Base-by-base conservation (phyloP, 2,888 invertebrate genomes). In the Drosophila trichaetosa region DNA sequence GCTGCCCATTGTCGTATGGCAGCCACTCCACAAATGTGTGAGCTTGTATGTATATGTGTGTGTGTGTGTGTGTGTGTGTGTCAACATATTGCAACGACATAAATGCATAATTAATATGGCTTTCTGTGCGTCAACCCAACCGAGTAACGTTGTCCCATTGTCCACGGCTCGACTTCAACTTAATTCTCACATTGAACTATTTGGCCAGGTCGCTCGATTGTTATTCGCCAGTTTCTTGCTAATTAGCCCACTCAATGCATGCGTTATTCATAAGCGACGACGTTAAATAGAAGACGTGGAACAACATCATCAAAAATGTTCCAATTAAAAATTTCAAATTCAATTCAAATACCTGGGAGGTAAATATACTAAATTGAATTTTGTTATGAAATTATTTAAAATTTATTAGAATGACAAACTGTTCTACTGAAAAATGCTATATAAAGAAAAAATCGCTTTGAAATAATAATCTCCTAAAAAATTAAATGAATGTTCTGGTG, bases 61-160 rank as follows among this genome's bases (percentile, higher is more conserved):
- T 73, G 71, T 72, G 69, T 76, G 69, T 77, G 77, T 73, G 72
- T 6, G 3, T 21, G 46, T 46, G 46, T 46, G 21, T 46, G 54
- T 58, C 69, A 82, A 85, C 91, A 91, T 83, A 87, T 87, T 90
- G 84, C 80, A 84, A 78, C 80, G 90, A 87, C 85, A 83, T 84
- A 90, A 89, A 89, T 91, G 84, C 84, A 92, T 92, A 92, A 91
- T 91, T 92, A 92, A 92, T 92, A 90, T 85, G 88, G 84, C 83
- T 83, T 77, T 81, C 79, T 75, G 68, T 76, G 59, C 65, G 73
- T 69, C 69, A 75, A 59, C 78, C 65, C 56, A 40, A 48, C 48
- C 61, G 33, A 53, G 59, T 66, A 53, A 69, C 52, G 53, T 48
- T n/a, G 54, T n/a, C 34, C 53, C 65, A 62, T 75, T 63, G 69